Conservation (phyloP, 2,113 vertebrate species). For the cattle (Bos taurus) region DNA sequence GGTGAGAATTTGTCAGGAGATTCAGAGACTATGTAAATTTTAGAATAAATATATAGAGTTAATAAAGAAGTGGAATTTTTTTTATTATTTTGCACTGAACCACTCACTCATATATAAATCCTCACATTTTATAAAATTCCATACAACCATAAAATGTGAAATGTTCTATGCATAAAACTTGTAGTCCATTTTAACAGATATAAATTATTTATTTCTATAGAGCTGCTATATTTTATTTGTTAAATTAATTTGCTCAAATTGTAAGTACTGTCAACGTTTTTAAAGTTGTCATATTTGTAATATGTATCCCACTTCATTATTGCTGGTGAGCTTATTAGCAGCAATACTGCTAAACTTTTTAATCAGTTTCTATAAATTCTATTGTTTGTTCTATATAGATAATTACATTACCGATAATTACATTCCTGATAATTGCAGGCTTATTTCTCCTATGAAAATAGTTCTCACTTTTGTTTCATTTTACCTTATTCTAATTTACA, state of each 20-base stretch:
- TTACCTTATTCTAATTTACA: neutral
- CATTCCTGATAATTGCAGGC: neutral
- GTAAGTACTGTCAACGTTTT: neutral
- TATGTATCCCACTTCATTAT: neutral
- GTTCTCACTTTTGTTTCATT: neutral
- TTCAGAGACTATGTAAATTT: neutral
- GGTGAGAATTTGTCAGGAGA: neutral
- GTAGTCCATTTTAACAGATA: neutral
- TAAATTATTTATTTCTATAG: neutral
- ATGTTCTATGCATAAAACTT: neutral
- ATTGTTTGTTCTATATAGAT: neutral
- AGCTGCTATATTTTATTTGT: neutral
- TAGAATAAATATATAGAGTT: neutral
- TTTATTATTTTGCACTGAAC: neutral
- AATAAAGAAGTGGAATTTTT: neutral
- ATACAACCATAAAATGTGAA: neutral
- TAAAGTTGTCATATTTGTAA: neutral
- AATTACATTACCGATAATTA: neutral
- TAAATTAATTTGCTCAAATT: neutral
- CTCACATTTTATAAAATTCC: neutral
- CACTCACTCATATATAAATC: fast-evolving
- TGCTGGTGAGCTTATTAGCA: neutral
- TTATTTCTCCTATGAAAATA: neutral
- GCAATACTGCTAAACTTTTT: neutral
- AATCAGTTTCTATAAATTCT: neutral